Evolutionary conservation across 2,113 vertebrate genomes (phyloP).

Genomic region (Pygoscelis antarcticus): DNA sequence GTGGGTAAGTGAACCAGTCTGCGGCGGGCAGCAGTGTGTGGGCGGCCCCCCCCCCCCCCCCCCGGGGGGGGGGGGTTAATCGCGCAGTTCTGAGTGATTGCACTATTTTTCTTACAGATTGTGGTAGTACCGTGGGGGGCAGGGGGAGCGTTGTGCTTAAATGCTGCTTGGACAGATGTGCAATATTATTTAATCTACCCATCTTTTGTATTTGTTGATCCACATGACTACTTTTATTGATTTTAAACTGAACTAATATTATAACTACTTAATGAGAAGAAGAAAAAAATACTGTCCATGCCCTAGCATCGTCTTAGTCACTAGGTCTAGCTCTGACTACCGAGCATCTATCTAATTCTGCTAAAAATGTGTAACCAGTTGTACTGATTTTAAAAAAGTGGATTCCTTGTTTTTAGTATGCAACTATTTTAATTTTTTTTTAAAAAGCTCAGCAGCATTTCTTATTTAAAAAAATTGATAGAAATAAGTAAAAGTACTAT

Average conservation of each 20-base stretch:
- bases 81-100: neutral
- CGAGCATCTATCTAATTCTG: neutral
- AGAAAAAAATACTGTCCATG: neutral
- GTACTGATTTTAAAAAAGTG: neutral
- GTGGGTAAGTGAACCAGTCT: neutral
- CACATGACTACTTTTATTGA: neutral
- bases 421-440: neutral
- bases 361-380: neutral
- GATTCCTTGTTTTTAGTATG: neutral
- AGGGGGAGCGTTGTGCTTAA: neutral
- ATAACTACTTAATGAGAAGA: neutral
- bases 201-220: neutral
- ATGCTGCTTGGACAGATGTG: constrained; percentile 21
- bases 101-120: neutral
- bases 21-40: accelerated
- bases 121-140: neutral
- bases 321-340: neutral
- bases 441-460: neutral
- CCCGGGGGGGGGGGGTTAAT: no score
- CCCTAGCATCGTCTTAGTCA: neutral
- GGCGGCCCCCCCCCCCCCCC: neutral
- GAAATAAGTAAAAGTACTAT: neutral
- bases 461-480: neutral
- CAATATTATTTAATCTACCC: constrained; percentile 33
- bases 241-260: constrained; percentile 13